Evolutionary conservation across 2,888 invertebrate genomes (phyloP), one percentile per base, ranked within the genome.

Genomic region (Drosophila flavopinicola): DNA sequence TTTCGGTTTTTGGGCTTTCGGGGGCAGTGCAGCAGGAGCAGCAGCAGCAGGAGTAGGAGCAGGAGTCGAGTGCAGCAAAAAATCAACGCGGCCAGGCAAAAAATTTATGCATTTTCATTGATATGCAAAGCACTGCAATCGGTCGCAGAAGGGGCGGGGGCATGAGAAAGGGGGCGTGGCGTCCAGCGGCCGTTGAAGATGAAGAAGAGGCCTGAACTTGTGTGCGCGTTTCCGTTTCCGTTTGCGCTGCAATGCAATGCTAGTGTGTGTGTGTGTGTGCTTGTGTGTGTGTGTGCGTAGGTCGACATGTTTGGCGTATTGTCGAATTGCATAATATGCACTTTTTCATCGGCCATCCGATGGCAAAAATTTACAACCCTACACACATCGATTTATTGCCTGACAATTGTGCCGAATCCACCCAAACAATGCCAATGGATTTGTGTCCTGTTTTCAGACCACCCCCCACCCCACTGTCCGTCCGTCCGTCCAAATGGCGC

Each of bases 301-400:
- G 74, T 78, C 79, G 86, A 86, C 77, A 80, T 85, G 83, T 87
- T 82, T 88, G 88, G 82, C 78, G 77, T 87, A 85, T 82, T 87
- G 84, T 85, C 84, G 79, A 79, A 88, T 87, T 90, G 90, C 89
- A 89, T 88, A 86, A 83, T 79, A 88, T 89, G 90, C 90, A 88
- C 52, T 88, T 88, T 88, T 89, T 88, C 80, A 84, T 85, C 78
- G 79, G 71, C 66, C 75, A 80, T 78, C 73, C 79, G 30, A n/a
- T n/a, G n/a, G 70, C 75, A 82, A 83, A 85, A 88, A 89, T 89
- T 89, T 89, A 90, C 88, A 90, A 74, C 88, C 82, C 84, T 84
- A 88, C 88, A 90, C 89, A 88, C 90, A 87, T 90, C 89, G 89
- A 89, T 89, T 89, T 89, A 89, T 89, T 90, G 88, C 89, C 79